phyloP scores from a whole-genome alignment of 64 coral and sea anemone species.

The Montipora efflorescens region DNA sequence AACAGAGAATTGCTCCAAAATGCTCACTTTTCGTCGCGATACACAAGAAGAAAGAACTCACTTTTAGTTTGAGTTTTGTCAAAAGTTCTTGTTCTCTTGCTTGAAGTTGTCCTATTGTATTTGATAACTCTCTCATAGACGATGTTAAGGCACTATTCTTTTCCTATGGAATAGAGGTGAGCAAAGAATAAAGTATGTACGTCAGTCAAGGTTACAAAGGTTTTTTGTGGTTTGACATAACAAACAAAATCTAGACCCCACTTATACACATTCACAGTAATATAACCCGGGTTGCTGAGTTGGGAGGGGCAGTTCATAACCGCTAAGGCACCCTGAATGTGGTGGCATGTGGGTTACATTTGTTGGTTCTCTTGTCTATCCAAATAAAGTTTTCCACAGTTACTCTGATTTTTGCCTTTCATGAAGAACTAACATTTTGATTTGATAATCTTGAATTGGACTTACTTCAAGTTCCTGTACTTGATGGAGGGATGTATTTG shows the following conservation, averaged over 20 bases:
- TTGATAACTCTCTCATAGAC: constrained; percentile 96
- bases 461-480: constrained; percentile 94
- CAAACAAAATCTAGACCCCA: too few species aligned
- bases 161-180: constrained; percentile 48
- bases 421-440: too few species aligned
- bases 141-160: constrained; percentile 92
- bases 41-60: background rate
- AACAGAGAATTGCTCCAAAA: background rate
- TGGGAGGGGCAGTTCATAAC: too few species aligned
- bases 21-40: background rate
- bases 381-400: too few species aligned
- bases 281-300: too few species aligned
- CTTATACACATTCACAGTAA: too few species aligned
- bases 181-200: background rate
- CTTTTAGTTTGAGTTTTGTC: constrained; percentile 97
- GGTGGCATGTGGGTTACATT: too few species aligned
- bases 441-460: too few species aligned
- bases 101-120: constrained; percentile 94
- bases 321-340: too few species aligned
- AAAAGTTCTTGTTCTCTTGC: constrained; percentile 96
- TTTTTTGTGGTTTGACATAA: too few species aligned
- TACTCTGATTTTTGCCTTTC: too few species aligned
- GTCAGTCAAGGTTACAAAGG: background rate
- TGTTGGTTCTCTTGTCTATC: too few species aligned
- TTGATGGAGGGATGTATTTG: constrained; percentile 90